Conservation (phyloP, 1,140 invertebrate genomes). For the Anastatus disparis region DNA sequence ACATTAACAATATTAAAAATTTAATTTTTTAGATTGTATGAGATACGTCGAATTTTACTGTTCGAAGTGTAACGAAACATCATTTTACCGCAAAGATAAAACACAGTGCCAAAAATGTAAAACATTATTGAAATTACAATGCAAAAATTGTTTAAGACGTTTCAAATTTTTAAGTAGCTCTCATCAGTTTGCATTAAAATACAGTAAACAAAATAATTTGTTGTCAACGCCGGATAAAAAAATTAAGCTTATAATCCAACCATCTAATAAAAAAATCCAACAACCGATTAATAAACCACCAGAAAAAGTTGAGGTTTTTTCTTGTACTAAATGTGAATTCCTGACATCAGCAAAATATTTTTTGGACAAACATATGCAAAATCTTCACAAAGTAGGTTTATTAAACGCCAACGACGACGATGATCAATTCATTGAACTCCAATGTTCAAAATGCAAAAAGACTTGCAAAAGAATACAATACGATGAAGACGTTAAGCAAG, state of each 20-base stretch:
- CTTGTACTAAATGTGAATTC: not conserved
- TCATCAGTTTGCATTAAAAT: not conserved
- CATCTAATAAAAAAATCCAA: too few relatives aligned
- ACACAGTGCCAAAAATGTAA: not conserved
- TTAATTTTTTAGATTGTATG: conserved; percentile 15
- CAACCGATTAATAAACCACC: too few relatives aligned
- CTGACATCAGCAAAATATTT: not conserved
- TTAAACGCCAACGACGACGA: not conserved
- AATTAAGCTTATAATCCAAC: not conserved
- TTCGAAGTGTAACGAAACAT: not conserved
- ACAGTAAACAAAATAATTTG: not conserved
- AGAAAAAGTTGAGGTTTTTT: not conserved
- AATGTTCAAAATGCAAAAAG: not conserved
- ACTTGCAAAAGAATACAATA: not conserved
- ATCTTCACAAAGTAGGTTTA: not conserved
- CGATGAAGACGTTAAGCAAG: not conserved
- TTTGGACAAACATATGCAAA: not conserved
- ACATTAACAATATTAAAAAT: not conserved
- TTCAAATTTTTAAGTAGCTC: not conserved
- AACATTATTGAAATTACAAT: not conserved
- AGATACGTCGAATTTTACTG: not conserved
- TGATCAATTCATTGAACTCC: not conserved
- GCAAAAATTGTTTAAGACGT: not conserved
- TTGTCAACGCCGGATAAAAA: not conserved
- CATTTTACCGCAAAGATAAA: not conserved